phyloP scores from a whole-genome alignment of 2,797 vertebrate species.

The Tenualosa thibaudeaui region DNA sequence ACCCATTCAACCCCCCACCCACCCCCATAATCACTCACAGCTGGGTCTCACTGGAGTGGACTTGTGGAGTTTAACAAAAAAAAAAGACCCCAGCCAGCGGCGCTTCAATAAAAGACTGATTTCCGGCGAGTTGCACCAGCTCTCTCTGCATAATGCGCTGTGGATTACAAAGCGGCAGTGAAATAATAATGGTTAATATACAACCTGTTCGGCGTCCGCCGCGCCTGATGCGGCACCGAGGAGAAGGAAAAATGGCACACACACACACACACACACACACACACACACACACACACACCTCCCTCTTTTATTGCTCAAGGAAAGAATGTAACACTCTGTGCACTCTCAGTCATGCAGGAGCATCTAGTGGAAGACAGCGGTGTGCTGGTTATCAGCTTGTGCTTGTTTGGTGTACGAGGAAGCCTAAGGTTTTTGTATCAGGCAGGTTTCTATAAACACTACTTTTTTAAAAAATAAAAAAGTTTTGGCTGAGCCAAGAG shows the following conservation, averaged over 20 bases:
- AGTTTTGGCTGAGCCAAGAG: background rate
- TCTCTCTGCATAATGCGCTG: background rate
- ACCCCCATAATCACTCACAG: constrained; percentile 50
- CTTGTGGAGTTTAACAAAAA: constrained; percentile 46
- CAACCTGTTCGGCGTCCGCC: background rate
- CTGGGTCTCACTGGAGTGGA: constrained; percentile 52
- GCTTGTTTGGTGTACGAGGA: background rate
- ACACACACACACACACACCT: background rate
- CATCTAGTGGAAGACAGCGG: background rate
- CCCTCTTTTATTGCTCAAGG: background rate
- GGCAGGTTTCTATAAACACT: background rate
- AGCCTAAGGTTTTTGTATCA: background rate
- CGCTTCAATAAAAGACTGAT: constrained; percentile 49
- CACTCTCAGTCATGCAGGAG: background rate
- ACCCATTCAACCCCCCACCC: background rate
- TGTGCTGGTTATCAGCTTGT: background rate
- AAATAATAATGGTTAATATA: constrained; percentile 21
- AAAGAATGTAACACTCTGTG: background rate
- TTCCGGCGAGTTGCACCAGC: constrained; percentile 3
- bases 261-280: background rate
- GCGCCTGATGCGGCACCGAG: background rate
- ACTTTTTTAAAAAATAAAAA: background rate
- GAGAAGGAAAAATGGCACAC: background rate
- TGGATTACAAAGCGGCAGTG: constrained; percentile 31
- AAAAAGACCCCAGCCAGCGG: constrained; percentile 28